Evolutionary conservation across 2,113 vertebrate genomes (phyloP).

Genomic region (Thomomys bottae): DNA sequence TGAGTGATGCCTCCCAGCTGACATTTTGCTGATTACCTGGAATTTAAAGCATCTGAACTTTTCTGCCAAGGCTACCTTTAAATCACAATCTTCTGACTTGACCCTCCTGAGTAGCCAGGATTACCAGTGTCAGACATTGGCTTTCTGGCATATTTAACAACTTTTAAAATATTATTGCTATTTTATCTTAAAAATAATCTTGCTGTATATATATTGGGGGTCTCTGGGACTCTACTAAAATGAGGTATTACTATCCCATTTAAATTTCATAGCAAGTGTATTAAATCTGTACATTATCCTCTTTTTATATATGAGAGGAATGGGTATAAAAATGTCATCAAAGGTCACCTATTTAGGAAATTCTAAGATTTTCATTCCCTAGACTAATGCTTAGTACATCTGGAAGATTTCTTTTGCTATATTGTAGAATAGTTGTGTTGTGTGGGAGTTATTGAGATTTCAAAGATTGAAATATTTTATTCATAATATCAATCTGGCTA

Average conservation of each 20-base stretch:
- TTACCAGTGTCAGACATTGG: too few relatives aligned
- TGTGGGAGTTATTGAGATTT: conserved; percentile 40
- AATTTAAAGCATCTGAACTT: too few relatives aligned
- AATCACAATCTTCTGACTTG: too few relatives aligned
- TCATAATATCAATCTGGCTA: conserved; percentile 15
- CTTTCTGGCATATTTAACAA: not conserved
- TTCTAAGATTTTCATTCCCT: not conserved
- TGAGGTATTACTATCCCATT: not conserved
- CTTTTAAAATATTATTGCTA: not conserved
- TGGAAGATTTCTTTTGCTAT: not conserved
- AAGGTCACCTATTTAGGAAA: not conserved
- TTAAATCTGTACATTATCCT: not conserved
- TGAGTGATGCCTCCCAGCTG: too few relatives aligned
- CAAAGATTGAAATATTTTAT: conserved; percentile 40
- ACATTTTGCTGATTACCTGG: too few relatives aligned
- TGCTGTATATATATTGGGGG: not conserved
- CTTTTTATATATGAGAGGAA: not conserved
- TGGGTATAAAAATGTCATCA: not conserved
- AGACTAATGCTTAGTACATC: not conserved
- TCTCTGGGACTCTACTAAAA: not conserved
- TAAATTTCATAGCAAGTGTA: not conserved
- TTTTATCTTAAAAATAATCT: not conserved
- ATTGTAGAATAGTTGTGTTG: not conserved
- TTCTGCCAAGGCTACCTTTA: too few relatives aligned
- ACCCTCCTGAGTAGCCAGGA: too few relatives aligned